Evolutionary conservation across 1,140 invertebrate species (phyloP), one percentile per base, ranked within the genome.

Genomic region (Hyphantria cunea): DNA sequence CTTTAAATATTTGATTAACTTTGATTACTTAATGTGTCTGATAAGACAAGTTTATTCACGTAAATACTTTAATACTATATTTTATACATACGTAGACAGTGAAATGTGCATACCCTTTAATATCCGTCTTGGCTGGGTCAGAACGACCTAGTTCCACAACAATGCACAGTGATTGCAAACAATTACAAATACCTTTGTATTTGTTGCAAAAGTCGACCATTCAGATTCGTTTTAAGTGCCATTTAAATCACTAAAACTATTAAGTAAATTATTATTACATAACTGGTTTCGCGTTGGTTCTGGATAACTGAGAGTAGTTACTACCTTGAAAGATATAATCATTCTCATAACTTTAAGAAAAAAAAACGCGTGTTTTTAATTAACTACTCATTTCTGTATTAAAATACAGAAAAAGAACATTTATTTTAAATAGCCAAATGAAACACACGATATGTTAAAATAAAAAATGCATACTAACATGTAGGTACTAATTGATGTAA

Each of bases 81-180:
- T 25, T 3, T 25, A 25, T 3, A 5, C 5, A 25, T 25, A 25
- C 17, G 17, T 25, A 25, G 17, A 1, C 17, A 25, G 1, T 25
- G 1, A 5, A 25, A 25, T 25, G 17, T 25, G 5, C 17, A 25
- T 25, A 25, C 17, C 17, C 17, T 25, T 25, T 25, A 49, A 49
- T 39, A 58, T 58, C 55, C 55, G 55, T 41, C 39, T 58, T 3
- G 32, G 48, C 55, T 44, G 55, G 55, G 33, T 58, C 55, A 49
- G 17, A 41, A 12, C 31, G 55, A 39, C 55, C 55, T 49, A 58
- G 14, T 49, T 58, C 3, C 37, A 41, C 34, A 48, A 58, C 55
- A 58, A 58, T 58, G 55, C 45, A 58, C 9, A 13, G 45, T 15
- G 55, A 58, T 58, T 49, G 55, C 14, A 48, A 34, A 45, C 55